Percentiles rank a stretch among this genome's conserved stretches.
Conservation (phyloP, 2,797 vertebrate genomes). For the Galagoides demidoff region DNA sequence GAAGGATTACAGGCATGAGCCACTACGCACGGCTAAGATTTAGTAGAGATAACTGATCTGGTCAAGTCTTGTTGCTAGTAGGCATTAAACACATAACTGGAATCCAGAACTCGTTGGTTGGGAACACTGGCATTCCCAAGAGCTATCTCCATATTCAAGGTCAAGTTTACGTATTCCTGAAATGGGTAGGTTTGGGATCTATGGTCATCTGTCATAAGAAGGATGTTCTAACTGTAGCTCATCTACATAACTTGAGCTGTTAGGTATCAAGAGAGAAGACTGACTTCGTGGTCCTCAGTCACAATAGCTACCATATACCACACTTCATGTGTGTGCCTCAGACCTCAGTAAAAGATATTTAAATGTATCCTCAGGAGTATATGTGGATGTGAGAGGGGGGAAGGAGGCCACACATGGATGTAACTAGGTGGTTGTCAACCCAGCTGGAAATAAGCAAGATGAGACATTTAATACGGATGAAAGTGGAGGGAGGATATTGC, state of each 20-base stretch:
- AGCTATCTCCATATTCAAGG: background rate
- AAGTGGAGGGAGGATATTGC: background rate
- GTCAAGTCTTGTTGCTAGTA: background rate
- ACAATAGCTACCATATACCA: background rate
- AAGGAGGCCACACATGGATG: background rate
- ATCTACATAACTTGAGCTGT: background rate
- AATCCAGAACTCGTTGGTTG: background rate
- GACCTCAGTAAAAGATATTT: background rate
- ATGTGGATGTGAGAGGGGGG: background rate
- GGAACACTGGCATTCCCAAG: background rate
- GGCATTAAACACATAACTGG: background rate
- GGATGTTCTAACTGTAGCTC: background rate
- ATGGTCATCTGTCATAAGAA: background rate
- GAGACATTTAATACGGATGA: background rate
- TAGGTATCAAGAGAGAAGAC: background rate
- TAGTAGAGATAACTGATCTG: background rate
- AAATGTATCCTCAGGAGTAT: background rate
- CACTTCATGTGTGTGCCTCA: background rate
- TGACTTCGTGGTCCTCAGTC: background rate
- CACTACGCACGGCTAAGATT: background rate
- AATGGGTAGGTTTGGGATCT: background rate
- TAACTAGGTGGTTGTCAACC: background rate
- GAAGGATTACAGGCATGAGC: no score
- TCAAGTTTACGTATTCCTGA: background rate
- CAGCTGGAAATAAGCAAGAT: conserved; percentile 12